A percentile compares a stretch with the other conserved stretches of the same genome.
phyloP scores from a whole-genome alignment of 2,113 vertebrate genomes.

The Hymenochirus boettgeri region DNA sequence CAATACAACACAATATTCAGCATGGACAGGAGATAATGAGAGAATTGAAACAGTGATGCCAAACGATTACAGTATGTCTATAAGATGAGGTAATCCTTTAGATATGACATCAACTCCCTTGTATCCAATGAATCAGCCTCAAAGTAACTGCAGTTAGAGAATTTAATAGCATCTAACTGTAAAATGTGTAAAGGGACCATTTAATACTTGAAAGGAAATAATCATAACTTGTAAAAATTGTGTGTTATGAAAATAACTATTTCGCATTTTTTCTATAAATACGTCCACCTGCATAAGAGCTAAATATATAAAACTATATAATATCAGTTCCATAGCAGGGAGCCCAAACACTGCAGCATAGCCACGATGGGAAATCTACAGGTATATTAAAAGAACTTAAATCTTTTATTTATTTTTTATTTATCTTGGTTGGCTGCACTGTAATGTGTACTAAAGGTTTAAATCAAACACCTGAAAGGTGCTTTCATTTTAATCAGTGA shows the following conservation, averaged over 20 bases:
- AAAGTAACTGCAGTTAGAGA: not conserved
- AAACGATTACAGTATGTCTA: not conserved
- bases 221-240: slow-evolving; percentile 1
- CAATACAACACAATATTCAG: too few species aligned
- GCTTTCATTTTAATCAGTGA: too few species aligned
- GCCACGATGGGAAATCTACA: too few species aligned
- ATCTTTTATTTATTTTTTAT: too few species aligned
- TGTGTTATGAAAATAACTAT: not conserved
- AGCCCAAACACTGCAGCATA: too few species aligned
- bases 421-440: too few species aligned
- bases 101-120: not conserved
- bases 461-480: too few species aligned
- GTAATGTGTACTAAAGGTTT: too few species aligned
- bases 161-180: not conserved
- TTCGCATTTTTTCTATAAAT: not conserved
- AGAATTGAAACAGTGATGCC: not conserved
- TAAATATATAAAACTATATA: not conserved
- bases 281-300: not conserved
- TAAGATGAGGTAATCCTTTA: not conserved
- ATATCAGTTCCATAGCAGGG: too few species aligned
- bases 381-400: too few species aligned
- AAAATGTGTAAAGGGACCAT: not conserved
- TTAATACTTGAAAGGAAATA: not conserved
- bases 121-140: not conserved
- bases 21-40: too few species aligned